Percentiles rank a stretch among this genome's conserved stretches.
Conservation (phyloP, 1,140 invertebrate species). For the Carcinoscorpius rotundicauda region DNA sequence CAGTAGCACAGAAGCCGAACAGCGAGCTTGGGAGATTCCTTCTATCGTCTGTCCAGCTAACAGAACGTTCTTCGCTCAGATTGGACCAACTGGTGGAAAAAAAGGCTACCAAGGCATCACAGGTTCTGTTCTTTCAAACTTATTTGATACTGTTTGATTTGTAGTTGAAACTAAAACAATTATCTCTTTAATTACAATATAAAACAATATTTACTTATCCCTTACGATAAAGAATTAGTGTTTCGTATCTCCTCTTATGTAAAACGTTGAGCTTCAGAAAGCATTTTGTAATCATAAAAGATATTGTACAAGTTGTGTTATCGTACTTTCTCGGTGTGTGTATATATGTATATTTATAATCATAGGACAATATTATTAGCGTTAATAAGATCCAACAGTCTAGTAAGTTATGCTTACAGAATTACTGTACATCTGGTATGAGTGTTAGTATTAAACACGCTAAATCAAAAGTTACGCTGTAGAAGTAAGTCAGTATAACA, state of each 20-base stretch:
- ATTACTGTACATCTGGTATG: too few relatives aligned
- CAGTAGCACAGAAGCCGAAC: neutral
- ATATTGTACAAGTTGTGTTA: neutral
- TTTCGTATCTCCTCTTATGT: neutral
- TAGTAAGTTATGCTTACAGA: too few relatives aligned
- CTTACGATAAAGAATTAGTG: neutral
- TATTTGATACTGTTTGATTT: neutral
- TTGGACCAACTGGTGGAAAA: slow-evolving; percentile 25
- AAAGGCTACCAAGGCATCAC: slow-evolving; percentile 25
- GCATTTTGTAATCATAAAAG: neutral
- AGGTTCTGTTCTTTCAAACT: slow-evolving; percentile 7
- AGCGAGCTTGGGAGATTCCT: slow-evolving; percentile 21
- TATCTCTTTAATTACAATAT: neutral
- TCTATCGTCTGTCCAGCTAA: slow-evolving; percentile 24
- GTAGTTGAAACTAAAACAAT: neutral
- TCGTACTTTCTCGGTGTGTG: too few relatives aligned
- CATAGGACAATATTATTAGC: too few relatives aligned
- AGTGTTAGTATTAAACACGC: too few relatives aligned
- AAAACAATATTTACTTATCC: neutral
- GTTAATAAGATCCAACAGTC: too few relatives aligned
- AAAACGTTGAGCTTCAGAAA: neutral
- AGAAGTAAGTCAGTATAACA: too few relatives aligned
- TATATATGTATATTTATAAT: too few relatives aligned
- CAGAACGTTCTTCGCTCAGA: slow-evolving; percentile 25
- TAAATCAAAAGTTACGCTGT: too few relatives aligned